Evolutionary conservation across 2,888 invertebrate genomes (phyloP).

Genomic region (Brenthis ino): DNA sequence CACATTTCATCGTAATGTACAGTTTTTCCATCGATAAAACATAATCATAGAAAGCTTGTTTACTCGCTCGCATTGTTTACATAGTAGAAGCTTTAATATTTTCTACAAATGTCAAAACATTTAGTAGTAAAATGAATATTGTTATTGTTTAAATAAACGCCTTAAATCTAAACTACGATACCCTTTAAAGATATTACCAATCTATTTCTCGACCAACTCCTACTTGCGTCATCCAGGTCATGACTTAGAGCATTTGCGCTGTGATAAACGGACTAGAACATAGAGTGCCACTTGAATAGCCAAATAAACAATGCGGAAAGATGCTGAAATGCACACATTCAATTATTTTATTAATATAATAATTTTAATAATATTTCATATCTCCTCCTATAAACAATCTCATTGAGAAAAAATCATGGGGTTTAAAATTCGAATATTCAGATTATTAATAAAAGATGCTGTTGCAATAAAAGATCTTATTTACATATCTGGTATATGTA

Average conservation of each 20-base stretch:
- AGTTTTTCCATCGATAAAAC: not conserved
- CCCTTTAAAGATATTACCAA: conserved; percentile 20
- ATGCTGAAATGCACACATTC: not conserved
- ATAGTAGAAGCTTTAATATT: not conserved
- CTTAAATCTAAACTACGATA: conserved; percentile 14
- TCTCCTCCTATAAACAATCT: too few relatives aligned
- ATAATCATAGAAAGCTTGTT: not conserved
- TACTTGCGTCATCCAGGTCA: conserved; percentile 31
- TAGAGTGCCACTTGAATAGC: conserved; percentile 24
- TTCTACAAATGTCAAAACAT: not conserved
- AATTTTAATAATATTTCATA: too few relatives aligned
- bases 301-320: conserved; percentile 20
- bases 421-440: too few relatives aligned
- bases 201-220: conserved; percentile 22
- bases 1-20: conserved; percentile 8
- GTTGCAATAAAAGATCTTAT: too few relatives aligned
- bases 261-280: conserved; percentile 26
- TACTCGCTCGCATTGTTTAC: not conserved
- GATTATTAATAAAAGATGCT: too few relatives aligned
- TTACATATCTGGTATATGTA: too few relatives aligned
- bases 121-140: not conserved
- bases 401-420: too few relatives aligned
- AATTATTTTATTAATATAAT: not conserved
- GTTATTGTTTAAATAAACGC: not conserved
- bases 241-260: conserved; percentile 27